Base-by-base conservation (phyloP, 2,113 vertebrate species). In the Salvelinus namaycush region DNA sequence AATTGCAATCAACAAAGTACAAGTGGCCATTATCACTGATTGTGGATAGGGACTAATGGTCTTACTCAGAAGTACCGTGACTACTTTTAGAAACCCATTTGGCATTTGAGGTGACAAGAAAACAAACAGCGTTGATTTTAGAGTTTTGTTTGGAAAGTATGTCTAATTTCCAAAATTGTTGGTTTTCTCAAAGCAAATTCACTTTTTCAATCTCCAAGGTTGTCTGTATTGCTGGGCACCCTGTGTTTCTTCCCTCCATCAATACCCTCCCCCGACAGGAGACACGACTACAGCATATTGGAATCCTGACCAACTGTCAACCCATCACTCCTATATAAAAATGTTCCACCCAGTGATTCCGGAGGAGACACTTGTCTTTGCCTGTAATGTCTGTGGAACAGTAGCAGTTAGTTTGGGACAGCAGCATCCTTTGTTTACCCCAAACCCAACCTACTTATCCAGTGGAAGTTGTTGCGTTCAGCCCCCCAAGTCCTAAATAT, bases 401-500 rank as follows among this genome's bases (percentile, higher is more conserved):
- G 39, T 20, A 44, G 39, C 9, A 44, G 39, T 44, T 44, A 20
- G 4, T 14, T 24, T 48, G 29, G 34, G 5, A 48, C 20, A 7
- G 44, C 20, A 31, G 59, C 8, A 34, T 20, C 68, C 68, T 22
- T 79, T 73, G 65, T 80, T 49, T 0, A 5, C 48, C 18, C 79
- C 73, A 68, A 79, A 81, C 64, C 4, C 39, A 8, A 64, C 78
- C 74, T 31, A 26, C 14, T 70, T 29, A 79, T 64, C 39, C 34
- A 44, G 71, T 70, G 11, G 0, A 1, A 49, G 29, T 79, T 70
- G 29, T 79, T 74, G n/a, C 34, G 27, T 80, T 78, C 70, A 79
- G 34, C 79, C 51, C 18, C 51, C 11, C 62, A 6, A 48, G 78
- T 75, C 79, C 75, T 80, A 81, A 76, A 89, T 86, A 85, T 86